phyloP scores from a whole-genome alignment of 2,888 invertebrate species.

The Laothoe populi region DNA sequence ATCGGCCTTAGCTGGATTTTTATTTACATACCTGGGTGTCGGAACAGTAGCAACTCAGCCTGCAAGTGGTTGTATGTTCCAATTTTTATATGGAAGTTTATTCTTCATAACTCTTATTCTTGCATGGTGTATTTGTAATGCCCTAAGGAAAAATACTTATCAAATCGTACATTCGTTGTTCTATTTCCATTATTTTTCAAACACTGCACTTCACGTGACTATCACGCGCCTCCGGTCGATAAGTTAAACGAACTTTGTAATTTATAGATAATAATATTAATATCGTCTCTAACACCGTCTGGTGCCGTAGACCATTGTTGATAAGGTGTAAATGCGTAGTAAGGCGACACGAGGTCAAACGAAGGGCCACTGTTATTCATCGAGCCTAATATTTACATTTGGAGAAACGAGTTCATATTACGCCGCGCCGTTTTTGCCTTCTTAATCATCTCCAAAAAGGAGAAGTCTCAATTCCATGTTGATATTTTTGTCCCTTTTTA shows the following conservation, averaged over 20 bases:
- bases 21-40: too few relatives aligned
- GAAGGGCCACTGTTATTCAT: background rate
- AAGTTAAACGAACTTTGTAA: constrained; percentile 53
- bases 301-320: background rate
- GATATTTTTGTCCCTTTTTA: too few relatives aligned
- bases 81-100: too few relatives aligned
- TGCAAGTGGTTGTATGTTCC: too few relatives aligned
- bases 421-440: background rate
- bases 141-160: background rate
- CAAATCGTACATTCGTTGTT: background rate
- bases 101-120: too few relatives aligned
- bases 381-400: background rate
- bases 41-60: too few relatives aligned
- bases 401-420: background rate
- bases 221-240: constrained; percentile 50
- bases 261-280: constrained; percentile 53
- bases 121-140: too few relatives aligned
- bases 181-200: background rate
- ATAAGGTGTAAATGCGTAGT: constrained; percentile 18
- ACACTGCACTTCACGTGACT: constrained; percentile 39
- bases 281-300: constrained; percentile 46
- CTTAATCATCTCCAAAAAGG: too few relatives aligned
- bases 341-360: constrained; percentile 22
- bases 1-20: too few relatives aligned
- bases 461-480: too few relatives aligned